Evolutionary conservation across 2,888 invertebrate genomes (phyloP).

Genomic region (Drosophila diplacantha): DNA sequence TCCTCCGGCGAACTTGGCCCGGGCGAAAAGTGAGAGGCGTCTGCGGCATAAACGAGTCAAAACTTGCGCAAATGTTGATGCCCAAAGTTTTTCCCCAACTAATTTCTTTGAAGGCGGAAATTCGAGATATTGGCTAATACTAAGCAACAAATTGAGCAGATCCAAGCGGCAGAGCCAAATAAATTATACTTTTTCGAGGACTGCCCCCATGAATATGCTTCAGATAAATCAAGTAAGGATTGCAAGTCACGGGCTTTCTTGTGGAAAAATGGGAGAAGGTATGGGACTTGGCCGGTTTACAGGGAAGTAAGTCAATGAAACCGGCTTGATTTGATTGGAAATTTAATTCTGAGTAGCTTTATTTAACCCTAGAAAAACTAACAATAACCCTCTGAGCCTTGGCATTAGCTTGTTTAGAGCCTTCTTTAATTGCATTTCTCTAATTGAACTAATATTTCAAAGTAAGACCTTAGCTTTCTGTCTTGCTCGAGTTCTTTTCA

Average conservation of each 20-base stretch:
- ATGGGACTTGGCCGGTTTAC: not conserved
- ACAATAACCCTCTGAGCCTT: not conserved
- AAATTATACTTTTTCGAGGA: constrained; percentile 6
- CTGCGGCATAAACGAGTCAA: constrained; percentile 52
- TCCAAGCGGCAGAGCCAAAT: constrained; percentile 10
- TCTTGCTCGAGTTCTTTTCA: no score
- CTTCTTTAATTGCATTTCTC: not conserved
- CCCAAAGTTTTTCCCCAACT: constrained; percentile 50
- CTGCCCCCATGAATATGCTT: constrained; percentile 1
- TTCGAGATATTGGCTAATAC: constrained; percentile 31
- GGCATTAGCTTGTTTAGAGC: not conserved
- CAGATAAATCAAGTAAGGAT: constrained; percentile 4
- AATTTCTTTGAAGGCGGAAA: constrained; percentile 41
- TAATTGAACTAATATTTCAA: not conserved
- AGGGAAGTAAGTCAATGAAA: not conserved
- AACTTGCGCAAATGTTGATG: constrained; percentile 59
- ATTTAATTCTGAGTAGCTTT: not conserved
- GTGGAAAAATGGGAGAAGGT: not conserved
- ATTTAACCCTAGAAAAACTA: not conserved
- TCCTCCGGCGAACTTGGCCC: constrained; percentile 15
- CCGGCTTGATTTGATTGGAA: not conserved
- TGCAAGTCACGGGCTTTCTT: not conserved
- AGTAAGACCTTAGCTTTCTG: not conserved
- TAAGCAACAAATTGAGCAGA: constrained; percentile 34
- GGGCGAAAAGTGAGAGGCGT: constrained; percentile 28